Evolutionary conservation across 2,797 vertebrate species (phyloP).

Genomic region (Apogon talboti): DNA sequence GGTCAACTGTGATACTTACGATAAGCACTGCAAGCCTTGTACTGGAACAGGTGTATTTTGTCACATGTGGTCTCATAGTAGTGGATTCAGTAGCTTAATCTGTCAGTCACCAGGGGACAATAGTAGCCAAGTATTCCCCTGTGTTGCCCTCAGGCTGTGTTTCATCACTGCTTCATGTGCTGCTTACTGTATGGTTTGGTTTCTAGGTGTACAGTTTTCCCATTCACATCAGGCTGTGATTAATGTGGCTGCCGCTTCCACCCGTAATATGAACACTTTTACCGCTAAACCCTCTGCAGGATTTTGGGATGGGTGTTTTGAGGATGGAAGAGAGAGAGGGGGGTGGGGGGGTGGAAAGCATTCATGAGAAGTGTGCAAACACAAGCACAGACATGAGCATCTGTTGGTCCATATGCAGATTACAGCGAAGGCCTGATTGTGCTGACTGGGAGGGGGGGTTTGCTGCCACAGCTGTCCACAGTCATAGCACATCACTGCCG

Average conservation of each 20-base stretch:
- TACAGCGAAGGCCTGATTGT: conserved; percentile 60
- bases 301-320: conserved; percentile 27
- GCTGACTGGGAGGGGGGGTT: conserved; percentile 54
- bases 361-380: conserved; percentile 57
- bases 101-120: conserved; percentile 55
- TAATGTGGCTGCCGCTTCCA: conserved; percentile 22
- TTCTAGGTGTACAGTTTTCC: conserved; percentile 31
- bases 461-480: conserved; percentile 69
- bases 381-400: conserved; percentile 61
- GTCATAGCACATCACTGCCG: conserved; percentile 60
- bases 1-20: conserved; percentile 45
- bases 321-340: conserved; percentile 30
- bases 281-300: conserved; percentile 26
- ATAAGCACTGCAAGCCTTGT: conserved; percentile 40
- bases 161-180: conserved; percentile 36
- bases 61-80: conserved; percentile 48
- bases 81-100: conserved; percentile 54
- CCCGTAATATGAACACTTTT: conserved; percentile 10
- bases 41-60: conserved; percentile 59
- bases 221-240: conserved; percentile 30
- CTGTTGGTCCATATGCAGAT: conserved; percentile 76
- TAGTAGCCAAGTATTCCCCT: conserved; percentile 51
- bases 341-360: conserved; percentile 7
- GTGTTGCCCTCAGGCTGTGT: conserved; percentile 52
- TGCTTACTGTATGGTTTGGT: conserved; percentile 21